Percentiles rank a stretch among this genome's conserved stretches.
Conservation (phyloP, 2,888 invertebrate species). For the Stenchaetothrips biformis region DNA sequence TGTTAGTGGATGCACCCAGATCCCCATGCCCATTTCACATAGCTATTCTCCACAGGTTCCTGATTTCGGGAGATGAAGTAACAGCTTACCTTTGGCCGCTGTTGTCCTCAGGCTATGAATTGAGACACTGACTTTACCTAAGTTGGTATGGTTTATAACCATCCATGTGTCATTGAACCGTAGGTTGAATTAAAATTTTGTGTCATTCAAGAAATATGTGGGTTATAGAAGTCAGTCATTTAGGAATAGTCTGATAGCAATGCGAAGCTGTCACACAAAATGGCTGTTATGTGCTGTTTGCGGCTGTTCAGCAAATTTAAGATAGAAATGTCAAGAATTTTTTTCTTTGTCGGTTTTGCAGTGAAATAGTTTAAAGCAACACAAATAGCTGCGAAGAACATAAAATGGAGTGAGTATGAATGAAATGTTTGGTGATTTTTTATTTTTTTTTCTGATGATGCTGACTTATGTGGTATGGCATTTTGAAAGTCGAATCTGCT, state of each 20-base stretch:
- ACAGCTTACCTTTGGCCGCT: background rate
- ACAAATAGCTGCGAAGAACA: slow-evolving; percentile 10
- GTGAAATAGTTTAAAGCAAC: background rate
- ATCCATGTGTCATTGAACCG: background rate
- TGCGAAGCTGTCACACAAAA: background rate
- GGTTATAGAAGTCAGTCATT: background rate
- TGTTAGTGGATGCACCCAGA: slow-evolving; percentile 1
- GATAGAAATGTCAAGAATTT: background rate
- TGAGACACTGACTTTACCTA: background rate
- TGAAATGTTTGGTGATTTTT: background rate
- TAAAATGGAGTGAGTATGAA: background rate
- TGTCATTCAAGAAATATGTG: background rate
- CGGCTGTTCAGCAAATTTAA: background rate
- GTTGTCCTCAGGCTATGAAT: background rate
- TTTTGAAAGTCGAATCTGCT: too few species aligned
- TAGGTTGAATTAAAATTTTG: background rate
- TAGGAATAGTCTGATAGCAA: background rate
- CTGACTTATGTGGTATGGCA: too few species aligned
- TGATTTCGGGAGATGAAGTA: background rate
- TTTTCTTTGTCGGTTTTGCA: background rate
- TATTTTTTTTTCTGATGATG: background rate
- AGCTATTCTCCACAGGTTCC: background rate
- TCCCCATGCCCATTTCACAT: background rate
- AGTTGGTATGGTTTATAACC: too few species aligned
- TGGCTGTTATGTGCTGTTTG: background rate